These are phyloP conservation scores for Balaenoptera acutorostrata DNA, from an alignment of 2,113 vertebrate genomes.

Conservation along the genomic window DNA sequence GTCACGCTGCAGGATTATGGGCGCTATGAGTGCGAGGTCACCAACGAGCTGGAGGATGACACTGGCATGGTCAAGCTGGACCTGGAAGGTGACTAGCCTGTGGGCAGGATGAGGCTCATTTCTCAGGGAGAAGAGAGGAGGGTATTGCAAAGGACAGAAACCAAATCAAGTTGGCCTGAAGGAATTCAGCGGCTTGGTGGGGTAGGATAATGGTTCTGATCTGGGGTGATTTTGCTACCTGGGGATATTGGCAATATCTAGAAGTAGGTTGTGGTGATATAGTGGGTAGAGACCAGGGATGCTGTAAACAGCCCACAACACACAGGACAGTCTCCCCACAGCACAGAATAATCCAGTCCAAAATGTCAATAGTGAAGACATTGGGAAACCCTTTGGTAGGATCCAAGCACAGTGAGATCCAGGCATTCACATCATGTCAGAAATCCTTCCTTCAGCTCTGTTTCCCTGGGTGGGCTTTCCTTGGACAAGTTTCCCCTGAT, in stretches of 20 bases:
- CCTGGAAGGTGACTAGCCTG: conserved; percentile 86
- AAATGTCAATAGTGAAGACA: not conserved
- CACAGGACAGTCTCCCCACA: not conserved
- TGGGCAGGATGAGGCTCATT: not conserved
- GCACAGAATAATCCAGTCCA: not conserved
- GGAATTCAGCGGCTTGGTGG: not conserved
- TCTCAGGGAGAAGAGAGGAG: not conserved
- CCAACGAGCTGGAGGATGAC: conserved; percentile 94
- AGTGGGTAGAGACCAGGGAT: not conserved
- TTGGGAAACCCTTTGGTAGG: not conserved
- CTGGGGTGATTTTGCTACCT: not conserved
- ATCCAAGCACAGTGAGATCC: not conserved
- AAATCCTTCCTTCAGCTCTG: not conserved
- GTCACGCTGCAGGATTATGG: conserved; percentile 95
- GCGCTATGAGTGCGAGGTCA: conserved; percentile 96
- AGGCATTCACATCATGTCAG: not conserved
- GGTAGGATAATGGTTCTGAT: not conserved
- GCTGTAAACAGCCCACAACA: not conserved
- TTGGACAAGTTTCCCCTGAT: not conserved
- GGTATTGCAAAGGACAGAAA: not conserved
- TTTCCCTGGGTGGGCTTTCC: not conserved
- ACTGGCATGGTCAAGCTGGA: conserved; percentile 94
- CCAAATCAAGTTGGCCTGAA: not conserved
- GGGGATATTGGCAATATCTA: not conserved
- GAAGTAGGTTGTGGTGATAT: not conserved